Conservation (phyloP, 2,797 vertebrate species). For the Miichthys miiuy region DNA sequence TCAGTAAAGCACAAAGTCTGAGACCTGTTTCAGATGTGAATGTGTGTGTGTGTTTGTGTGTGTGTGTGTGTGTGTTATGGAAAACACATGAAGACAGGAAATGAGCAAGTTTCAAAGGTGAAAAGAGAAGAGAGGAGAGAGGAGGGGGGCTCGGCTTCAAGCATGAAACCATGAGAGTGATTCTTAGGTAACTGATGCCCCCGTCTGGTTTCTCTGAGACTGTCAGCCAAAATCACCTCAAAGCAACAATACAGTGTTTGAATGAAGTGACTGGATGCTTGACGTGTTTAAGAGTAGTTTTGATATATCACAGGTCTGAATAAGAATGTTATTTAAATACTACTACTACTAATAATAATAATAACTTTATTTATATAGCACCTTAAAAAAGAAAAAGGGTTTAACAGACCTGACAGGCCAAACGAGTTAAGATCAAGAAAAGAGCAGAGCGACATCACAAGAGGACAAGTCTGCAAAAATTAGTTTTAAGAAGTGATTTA, state of each 20-base stretch:
- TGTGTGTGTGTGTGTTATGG: background rate
- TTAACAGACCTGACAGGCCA: no score
- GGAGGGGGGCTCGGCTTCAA: background rate
- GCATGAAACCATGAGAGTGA: conserved; percentile 20
- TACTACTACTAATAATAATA: no score
- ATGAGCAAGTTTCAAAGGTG: conserved; percentile 22
- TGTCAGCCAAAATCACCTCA: background rate
- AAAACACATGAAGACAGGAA: conserved; percentile 19
- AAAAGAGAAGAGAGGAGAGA: background rate
- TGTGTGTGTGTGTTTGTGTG: background rate
- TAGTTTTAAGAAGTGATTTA: no score
- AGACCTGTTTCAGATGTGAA: background rate
- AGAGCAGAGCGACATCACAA: no score
- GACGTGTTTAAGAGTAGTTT: no score
- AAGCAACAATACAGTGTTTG: background rate
- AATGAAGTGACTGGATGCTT: no score
- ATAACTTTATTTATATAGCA: no score
- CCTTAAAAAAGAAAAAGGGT: no score
- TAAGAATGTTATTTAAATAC: no score
- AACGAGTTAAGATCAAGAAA: no score
- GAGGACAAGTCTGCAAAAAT: no score
- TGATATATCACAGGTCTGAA: background rate
- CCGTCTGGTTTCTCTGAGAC: conserved; percentile 75
- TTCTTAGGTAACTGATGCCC: conserved; percentile 74
- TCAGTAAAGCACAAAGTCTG: no score